Evolutionary conservation across 2,888 invertebrate genomes (phyloP), one percentile per base, ranked within the genome.

Genomic region (Leptinotarsa haldemani): DNA sequence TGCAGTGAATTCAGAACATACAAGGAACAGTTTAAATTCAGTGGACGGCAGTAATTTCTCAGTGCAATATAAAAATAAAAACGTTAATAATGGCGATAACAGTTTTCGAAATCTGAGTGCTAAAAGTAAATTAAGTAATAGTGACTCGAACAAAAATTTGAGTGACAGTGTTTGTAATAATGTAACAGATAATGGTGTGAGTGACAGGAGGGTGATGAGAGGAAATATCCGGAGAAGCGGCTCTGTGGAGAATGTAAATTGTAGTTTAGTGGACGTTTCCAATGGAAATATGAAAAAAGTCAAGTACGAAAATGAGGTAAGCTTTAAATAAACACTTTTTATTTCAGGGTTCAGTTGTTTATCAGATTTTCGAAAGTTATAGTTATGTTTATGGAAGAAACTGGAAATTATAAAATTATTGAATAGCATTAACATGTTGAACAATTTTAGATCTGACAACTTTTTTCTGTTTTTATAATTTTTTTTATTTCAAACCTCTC

Each of bases 301-400:
- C 46, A 87, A 86, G 79, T 87, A 85, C 78, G 87, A 86, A 78
- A 85, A 82, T 77, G 87, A 87, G 86, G 87, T 87, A 78, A 81
- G 80, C 75, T 47, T 46, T 4, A 56, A 15, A 0, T 20, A 4
- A 56, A 56, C 18, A 52, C 1, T 18, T 61, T 48, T 9, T 16
- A 53, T 22, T 22, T 20, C 5, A 4, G 46, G 22, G 12, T 58
- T 58, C 20, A 30, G 3, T 30, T 48, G 9, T n/a, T 22, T n/a
- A 9, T 40, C 40, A 40, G 40, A 9, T 30, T 30, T 30, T 30
- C 30, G 30, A 30, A 7, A 30, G 30, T 30, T 30, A 40, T 2
- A 40, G 40, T 40, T 40, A 40, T 40, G 40, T 56, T 56, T 56
- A 18, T 56, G 56, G 12, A 12, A 56, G 22, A 56, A 20, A 20